These are phyloP conservation scores for Penaeus indicus DNA, from an alignment of 1,140 invertebrate genomes.

Conservation along the genomic window DNA sequence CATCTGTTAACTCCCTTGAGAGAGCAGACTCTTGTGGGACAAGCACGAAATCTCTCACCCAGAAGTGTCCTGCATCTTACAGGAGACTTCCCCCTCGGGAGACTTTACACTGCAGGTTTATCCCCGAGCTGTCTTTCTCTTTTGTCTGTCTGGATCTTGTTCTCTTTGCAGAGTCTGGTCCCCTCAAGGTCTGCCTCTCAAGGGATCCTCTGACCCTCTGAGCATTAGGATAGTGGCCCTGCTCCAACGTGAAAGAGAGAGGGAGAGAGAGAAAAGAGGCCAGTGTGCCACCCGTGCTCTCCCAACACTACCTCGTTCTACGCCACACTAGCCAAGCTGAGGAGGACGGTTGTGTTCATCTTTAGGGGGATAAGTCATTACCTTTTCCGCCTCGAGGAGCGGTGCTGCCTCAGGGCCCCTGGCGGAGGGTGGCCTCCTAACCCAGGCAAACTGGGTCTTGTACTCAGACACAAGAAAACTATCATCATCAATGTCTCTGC, in stretches of 20 bases:
- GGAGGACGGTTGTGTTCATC: not conserved
- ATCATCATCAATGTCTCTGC: conserved; percentile 66
- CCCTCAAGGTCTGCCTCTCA: too few species aligned
- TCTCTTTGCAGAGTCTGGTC: too few species aligned
- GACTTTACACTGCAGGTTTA: too few species aligned
- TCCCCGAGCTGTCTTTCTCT: too few species aligned
- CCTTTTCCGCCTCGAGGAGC: conserved; percentile 66
- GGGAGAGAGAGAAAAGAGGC: conserved; percentile 20
- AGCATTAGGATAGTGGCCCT: conserved; percentile 3
- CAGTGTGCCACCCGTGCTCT: conserved; percentile 16
- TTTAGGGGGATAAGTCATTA: conserved; percentile 53
- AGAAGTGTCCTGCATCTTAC: too few species aligned
- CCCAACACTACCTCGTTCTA: conserved; percentile 18
- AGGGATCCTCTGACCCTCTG: not conserved
- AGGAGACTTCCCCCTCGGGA: too few species aligned
- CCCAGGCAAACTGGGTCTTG: conserved; percentile 66
- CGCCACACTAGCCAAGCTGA: conserved; percentile 28
- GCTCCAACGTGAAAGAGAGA: not conserved
- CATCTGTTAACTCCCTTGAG: too few species aligned
- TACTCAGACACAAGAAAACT: conserved; percentile 66
- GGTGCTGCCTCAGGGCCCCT: conserved; percentile 65
- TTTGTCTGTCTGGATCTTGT: too few species aligned
- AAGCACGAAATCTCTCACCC: too few species aligned
- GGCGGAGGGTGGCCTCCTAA: conserved; percentile 59
- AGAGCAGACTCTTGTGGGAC: too few species aligned